Percentiles rank a stretch among this genome's conserved stretches.
phyloP scores from a whole-genome alignment of 2,888 invertebrate species.

The Bhutanitis thaidina region DNA sequence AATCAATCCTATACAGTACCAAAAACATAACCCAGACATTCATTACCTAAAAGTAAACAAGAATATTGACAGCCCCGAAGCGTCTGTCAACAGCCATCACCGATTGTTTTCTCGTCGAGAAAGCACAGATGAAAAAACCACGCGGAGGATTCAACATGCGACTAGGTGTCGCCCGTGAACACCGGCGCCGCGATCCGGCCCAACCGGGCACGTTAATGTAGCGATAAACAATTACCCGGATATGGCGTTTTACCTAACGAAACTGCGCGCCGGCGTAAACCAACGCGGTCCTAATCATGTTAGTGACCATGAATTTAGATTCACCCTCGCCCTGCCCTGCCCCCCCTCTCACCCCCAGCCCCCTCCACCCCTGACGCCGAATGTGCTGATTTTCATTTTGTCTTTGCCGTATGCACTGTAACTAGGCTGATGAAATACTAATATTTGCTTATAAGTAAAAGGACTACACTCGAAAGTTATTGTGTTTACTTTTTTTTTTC shows the following conservation, averaged over 20 bases:
- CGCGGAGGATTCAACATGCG: too few species aligned
- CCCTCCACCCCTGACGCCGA: not conserved
- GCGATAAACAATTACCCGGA: constrained; percentile 35
- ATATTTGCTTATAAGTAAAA: too few species aligned
- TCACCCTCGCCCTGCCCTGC: constrained; percentile 31
- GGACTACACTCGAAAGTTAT: too few species aligned
- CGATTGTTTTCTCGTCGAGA: too few species aligned
- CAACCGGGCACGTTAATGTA: constrained; percentile 37
- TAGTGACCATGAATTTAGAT: constrained; percentile 57
- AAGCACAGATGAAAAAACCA: too few species aligned
- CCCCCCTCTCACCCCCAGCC: constrained; percentile 9
- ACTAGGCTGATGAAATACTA: not conserved
- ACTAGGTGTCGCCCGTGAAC: not conserved
- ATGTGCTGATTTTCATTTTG: constrained; percentile 29
- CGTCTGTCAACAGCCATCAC: too few species aligned
- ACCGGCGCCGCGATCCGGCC: constrained; percentile 18
- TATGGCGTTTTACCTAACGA: constrained; percentile 48
- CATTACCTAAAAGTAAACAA: too few species aligned
- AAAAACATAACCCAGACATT: too few species aligned
- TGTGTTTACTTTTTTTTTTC: too few species aligned
- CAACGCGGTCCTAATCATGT: constrained; percentile 53
- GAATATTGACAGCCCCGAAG: too few species aligned
- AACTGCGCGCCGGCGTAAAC: constrained; percentile 38
- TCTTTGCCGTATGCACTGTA: constrained; percentile 19
- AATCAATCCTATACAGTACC: too few species aligned